Evolutionary conservation across 2,113 vertebrate genomes (phyloP), one percentile per base, ranked within the genome.

Genomic region (Hippocampus comes): DNA sequence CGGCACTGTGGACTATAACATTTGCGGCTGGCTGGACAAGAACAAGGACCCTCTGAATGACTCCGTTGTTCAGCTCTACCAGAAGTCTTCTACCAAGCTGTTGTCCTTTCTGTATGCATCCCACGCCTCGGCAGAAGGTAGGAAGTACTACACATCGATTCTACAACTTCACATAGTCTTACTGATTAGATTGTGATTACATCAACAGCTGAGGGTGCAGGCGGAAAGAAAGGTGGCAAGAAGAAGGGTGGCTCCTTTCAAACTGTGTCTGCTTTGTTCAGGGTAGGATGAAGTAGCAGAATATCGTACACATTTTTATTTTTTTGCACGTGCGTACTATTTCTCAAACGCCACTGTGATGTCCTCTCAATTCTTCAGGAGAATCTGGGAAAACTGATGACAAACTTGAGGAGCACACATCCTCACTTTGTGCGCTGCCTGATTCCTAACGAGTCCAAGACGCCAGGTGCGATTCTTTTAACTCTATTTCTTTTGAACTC

Each of bases 241-340:
- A 98, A 98, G 92, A 98, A 98, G 91, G 96, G 96, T 63, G 95
- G 95, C n/a, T 98, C 96, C 69, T 96, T 98, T 87, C 96, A 98
- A 90, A 98, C 96, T 0, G 96, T 98, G 57, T 98, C 96, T 0
- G 95, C 95, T 78, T 91, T 96, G 68, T 97, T 97, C 84, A 95
- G 96, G 91, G 91, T 92, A 74, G 46, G 73, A 60, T 67, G 18
- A 43, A 71, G 3, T 59, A 23, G 3, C 5, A 56, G 49, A 60
- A 51, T 59, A 41, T 18, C 1, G n/a, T 67, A 5, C 7, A 49
- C 14, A 30, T 38, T 38, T 38, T 6, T 34, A 0, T 34, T 34
- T 38, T 38, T 38, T 43, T 38, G 25, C 25, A 20, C 8, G 12
- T 18, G 51, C 1, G 15, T 42, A 30, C 38, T 5, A 49, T n/a